Evolutionary conservation across 23 tunicate genomes (phyloP).

Genomic region (Clavelina lepadiformis): DNA sequence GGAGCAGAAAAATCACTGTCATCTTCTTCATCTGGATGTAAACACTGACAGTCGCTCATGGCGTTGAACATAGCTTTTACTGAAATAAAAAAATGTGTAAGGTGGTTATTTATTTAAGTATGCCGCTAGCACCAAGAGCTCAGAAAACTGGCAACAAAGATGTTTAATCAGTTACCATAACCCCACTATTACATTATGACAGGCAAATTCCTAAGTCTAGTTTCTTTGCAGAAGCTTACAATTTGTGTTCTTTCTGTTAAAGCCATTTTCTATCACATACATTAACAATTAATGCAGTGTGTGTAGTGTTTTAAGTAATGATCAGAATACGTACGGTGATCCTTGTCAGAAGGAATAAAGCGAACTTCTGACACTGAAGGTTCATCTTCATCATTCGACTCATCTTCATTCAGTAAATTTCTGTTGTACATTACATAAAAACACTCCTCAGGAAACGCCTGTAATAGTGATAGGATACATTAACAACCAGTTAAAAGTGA

Average conservation of each 20-base stretch:
- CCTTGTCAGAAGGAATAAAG: constrained; percentile 54
- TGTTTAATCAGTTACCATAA: no score
- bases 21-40: constrained; percentile 79
- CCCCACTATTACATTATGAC: no score
- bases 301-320: no score
- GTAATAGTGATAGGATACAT: no score
- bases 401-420: constrained; percentile 1
- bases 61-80: constrained; percentile 73
- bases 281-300: no score
- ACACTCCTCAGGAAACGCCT: constrained; percentile 83
- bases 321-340: constrained; percentile 16
- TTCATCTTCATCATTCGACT: constrained; percentile 30
- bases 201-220: no score
- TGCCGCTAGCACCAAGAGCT: no score
- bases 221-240: no score
- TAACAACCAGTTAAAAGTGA: background rate
- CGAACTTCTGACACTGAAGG: constrained; percentile 48
- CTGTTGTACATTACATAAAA: constrained; percentile 77
- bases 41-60: constrained; percentile 82
- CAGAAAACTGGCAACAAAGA: no score
- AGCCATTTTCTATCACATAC: no score
- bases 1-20: constrained; percentile 42
- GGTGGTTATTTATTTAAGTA: no score
- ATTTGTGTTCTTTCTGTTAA: no score
- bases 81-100: background rate